These are phyloP conservation scores for Ptiloglossa arizonensis DNA, from an alignment of 1,140 invertebrate genomes.

Conservation along the genomic window DNA sequence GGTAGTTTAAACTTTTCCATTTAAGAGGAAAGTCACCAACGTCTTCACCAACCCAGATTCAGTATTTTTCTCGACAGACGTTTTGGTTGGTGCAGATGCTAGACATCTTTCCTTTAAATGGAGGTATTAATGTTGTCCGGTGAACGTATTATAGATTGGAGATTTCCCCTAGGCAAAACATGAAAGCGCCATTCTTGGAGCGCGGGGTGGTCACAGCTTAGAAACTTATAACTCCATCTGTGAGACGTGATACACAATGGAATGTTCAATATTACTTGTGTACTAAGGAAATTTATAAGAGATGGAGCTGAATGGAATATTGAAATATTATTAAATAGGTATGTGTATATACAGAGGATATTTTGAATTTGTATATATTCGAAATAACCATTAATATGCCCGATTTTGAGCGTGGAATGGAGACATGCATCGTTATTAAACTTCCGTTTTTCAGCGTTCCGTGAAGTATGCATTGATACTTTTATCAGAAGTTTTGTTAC, in stretches of 20 bases:
- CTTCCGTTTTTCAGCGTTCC: slow-evolving; percentile 36
- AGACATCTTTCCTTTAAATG: too few species aligned
- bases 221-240: slow-evolving; percentile 62
- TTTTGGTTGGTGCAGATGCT: too few species aligned
- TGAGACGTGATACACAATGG: slow-evolving; percentile 56
- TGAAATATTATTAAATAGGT: slow-evolving; percentile 64
- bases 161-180: background rate
- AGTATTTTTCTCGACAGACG: too few species aligned
- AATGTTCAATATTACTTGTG: slow-evolving; percentile 58
- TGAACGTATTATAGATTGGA: too few species aligned
- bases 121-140: too few species aligned
- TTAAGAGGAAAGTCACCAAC: too few species aligned
- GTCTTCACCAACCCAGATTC: too few species aligned
- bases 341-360: slow-evolving; percentile 47
- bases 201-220: background rate
- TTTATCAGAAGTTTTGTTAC: slow-evolving; percentile 16
- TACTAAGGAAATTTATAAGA: slow-evolving; percentile 66
- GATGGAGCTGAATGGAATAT: slow-evolving; percentile 67
- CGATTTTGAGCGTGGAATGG: slow-evolving; percentile 11
- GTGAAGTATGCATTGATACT: slow-evolving; percentile 32
- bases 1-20: too few species aligned
- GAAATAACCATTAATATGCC: slow-evolving; percentile 41
- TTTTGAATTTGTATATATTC: slow-evolving; percentile 51
- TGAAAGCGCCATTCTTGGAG: too few species aligned
- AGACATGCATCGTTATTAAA: slow-evolving; percentile 36